phyloP scores from a whole-genome alignment of 1,140 invertebrate species.

The Maniola jurtina region DNA sequence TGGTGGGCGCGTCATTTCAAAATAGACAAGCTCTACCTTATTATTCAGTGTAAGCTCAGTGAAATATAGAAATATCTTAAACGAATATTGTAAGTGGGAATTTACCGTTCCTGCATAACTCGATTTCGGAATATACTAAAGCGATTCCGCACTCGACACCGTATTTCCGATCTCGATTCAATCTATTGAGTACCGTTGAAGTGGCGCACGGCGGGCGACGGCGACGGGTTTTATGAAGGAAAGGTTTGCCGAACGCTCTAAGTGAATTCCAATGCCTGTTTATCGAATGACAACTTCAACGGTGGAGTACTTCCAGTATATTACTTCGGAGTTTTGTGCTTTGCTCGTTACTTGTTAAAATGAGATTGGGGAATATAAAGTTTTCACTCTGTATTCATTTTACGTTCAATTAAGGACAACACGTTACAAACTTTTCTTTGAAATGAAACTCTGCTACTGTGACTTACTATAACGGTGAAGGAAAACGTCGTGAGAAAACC shows the following conservation, averaged over 20 bases:
- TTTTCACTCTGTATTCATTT: too few species aligned
- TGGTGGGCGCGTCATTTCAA: too few species aligned
- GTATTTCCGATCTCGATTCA: constrained; percentile 36
- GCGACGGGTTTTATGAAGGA: constrained; percentile 20
- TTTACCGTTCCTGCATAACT: background rate
- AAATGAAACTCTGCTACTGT: too few species aligned
- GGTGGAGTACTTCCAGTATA: constrained; percentile 3
- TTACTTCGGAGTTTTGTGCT: constrained; percentile 3
- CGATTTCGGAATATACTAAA: constrained; percentile 5
- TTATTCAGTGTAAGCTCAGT: too few species aligned
- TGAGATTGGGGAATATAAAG: background rate
- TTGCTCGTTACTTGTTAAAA: background rate
- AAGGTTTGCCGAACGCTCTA: constrained; percentile 13
- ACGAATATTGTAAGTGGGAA: background rate
- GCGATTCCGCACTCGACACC: constrained; percentile 25
- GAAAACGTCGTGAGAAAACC: too few species aligned
- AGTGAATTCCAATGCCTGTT: constrained; percentile 17
- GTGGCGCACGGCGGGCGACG: constrained; percentile 10
- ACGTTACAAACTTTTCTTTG: too few species aligned
- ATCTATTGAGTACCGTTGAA: constrained; percentile 24
- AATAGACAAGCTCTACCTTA: too few species aligned
- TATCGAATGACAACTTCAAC: constrained; percentile 7
- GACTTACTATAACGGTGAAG: too few species aligned
- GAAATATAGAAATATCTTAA: background rate
- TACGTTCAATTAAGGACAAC: too few species aligned